Conservation (phyloP, 2,113 vertebrate species). For the Hydropotes inermis region DNA sequence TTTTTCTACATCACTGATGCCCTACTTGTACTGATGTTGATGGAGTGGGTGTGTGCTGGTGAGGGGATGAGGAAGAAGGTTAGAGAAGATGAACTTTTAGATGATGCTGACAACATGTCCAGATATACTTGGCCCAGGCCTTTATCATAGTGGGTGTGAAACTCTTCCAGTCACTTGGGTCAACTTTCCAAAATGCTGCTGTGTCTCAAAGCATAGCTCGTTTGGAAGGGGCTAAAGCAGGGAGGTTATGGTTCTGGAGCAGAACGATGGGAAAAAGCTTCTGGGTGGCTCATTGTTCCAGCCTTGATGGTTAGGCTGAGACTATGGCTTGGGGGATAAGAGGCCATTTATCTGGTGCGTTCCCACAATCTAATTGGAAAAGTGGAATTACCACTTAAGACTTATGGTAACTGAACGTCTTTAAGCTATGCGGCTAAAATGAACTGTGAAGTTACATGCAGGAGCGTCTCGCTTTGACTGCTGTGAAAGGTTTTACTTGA, state of each 20-base stretch:
- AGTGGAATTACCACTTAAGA: constrained; percentile 81
- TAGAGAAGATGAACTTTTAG: rapidly evolving
- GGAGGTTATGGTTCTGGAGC: neutral
- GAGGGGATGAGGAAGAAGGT: neutral
- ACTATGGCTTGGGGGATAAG: constrained; percentile 68
- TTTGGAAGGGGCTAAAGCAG: rapidly evolving
- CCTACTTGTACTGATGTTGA: neutral
- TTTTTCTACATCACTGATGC: neutral
- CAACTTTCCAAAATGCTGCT: neutral
- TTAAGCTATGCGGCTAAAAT: constrained; percentile 75
- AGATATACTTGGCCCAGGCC: rapidly evolving
- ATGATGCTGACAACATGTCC: neutral
- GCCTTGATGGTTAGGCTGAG: constrained; percentile 49
- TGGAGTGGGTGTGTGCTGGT: neutral
- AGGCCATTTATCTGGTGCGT: constrained; percentile 73
- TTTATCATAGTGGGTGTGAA: neutral
- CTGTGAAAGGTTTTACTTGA: constrained; percentile 78
- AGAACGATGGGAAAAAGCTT: neutral
- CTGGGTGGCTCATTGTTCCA: constrained; percentile 18
- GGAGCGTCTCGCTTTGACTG: constrained; percentile 70
- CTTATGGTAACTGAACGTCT: constrained; percentile 68
- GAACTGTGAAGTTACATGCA: constrained; percentile 71
- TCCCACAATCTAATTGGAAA: constrained; percentile 80
- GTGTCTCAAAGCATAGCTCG: rapidly evolving
- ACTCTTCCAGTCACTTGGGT: neutral